Base-by-base conservation (phyloP, 2,113 vertebrate genomes). In the Micronisus gabar region DNA sequence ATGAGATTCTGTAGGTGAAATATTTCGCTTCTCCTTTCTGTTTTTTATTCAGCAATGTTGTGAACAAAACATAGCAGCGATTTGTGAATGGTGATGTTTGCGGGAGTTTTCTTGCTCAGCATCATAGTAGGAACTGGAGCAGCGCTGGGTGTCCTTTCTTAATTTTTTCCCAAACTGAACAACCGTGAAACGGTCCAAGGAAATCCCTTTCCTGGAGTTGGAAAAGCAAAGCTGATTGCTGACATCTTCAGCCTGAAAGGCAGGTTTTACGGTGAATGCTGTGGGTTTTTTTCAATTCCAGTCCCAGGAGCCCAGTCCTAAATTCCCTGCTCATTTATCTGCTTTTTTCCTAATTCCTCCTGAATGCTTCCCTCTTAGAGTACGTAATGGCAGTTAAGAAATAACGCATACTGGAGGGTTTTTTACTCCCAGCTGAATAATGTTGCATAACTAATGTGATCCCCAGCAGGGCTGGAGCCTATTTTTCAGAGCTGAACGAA, bases 281-380 rank as follows among this genome's bases (percentile, higher is more conserved):
- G 45, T 0, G 1, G 56, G 32, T 3, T 32, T 81, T 58, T 72
- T 68, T 55, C 25, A 29, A 4, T 86, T 59, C 9, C 47, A 83
- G 36, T 80, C 91, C 56, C 88, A 52, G 48, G 41, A 91, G 67
- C 50, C 43, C 47, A 52, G 76, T 63, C 68, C 76, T 86, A 61
- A 91, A 93, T 89, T 93, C 67, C 72, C 62, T 48, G 67, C 67
- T 95, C 72, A 22, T 89, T 91, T 92, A 62, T 92, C 62, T 75
- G 61, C 76, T 58, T 86, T 92, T 65, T 71, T 55, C 65, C 58
- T 72, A 86, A 83, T 93, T 92, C 67, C 81, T 78, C 29, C 48
- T 45, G 58, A 72, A 59, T 0, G 0, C 7, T 87, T 87, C 72
- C 53, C 71, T 40, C 72, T 56, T 40, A 53, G 43, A 41, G 27